These are phyloP conservation scores for Alouatta palliata DNA, from an alignment of 2,113 vertebrate species.

Conservation along the genomic window DNA sequence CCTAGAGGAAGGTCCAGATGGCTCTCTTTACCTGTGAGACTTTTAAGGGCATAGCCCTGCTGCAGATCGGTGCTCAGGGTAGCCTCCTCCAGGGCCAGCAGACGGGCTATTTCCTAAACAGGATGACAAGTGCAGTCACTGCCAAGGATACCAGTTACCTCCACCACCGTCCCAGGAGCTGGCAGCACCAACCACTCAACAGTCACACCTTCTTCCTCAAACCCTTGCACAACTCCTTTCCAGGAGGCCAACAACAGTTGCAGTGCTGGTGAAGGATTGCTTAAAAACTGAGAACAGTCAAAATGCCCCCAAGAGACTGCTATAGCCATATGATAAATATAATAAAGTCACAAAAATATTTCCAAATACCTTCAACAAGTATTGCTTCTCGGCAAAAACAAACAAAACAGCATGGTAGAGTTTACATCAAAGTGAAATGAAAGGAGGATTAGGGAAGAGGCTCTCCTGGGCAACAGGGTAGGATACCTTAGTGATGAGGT, in stretches of 20 bases:
- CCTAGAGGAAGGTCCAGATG: background rate
- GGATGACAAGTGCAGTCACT: background rate
- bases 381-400: background rate
- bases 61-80: slow-evolving; percentile 97
- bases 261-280: background rate
- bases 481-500: slow-evolving; percentile 97
- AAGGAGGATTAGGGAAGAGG: no score
- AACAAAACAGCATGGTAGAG: background rate
- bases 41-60: slow-evolving; percentile 98
- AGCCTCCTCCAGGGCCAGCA: slow-evolving; percentile 97
- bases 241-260: background rate
- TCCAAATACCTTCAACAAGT: background rate
- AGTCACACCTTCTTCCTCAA: background rate
- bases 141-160: background rate
- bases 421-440: no score
- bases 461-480: rapidly evolving
- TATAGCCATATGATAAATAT: background rate
- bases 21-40: slow-evolving; percentile 91
- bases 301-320: background rate
- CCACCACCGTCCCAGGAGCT: background rate
- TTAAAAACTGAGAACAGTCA: background rate
- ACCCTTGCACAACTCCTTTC: background rate
- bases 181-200: no score
- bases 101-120: slow-evolving; percentile 95
- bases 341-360: background rate